A percentile compares a stretch with the other conserved stretches of the same genome.
Conservation (phyloP, 1,140 invertebrate species). For the Panonychus citri region DNA sequence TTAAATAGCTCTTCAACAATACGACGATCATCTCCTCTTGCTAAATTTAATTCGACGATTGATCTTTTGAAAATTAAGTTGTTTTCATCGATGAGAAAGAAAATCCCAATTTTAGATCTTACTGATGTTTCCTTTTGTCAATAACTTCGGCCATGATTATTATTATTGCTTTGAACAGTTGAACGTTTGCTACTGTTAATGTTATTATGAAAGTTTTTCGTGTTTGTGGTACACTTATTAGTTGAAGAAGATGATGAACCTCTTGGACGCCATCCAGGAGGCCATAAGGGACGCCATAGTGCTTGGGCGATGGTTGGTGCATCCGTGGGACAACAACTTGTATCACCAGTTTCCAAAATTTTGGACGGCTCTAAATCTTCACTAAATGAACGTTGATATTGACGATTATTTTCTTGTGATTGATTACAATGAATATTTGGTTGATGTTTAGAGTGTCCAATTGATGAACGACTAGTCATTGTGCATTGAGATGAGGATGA, state of each 20-base stretch:
- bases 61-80: constrained; percentile 94
- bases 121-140: too few relatives aligned
- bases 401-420: too few relatives aligned
- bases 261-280: constrained; percentile 12
- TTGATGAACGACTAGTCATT: too few relatives aligned
- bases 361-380: too few relatives aligned
- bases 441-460: too few relatives aligned
- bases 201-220: too few relatives aligned
- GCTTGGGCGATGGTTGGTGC: constrained; percentile 10
- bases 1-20: constrained; percentile 80
- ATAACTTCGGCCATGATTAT: too few relatives aligned
- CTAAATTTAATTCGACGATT: constrained; percentile 82
- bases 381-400: too few relatives aligned
- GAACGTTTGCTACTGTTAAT: not conserved
- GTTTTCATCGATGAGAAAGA: constrained; percentile 89
- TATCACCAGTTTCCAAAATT: too few relatives aligned
- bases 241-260: not conserved
- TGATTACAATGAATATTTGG: too few relatives aligned
- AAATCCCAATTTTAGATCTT: constrained; percentile 99
- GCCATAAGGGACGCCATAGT: constrained; percentile 14
- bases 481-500: too few relatives aligned
- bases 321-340: not conserved
- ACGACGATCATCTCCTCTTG: constrained; percentile 61
- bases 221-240: not conserved
- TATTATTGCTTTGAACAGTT: too few relatives aligned